phyloP scores from a whole-genome alignment of 53 echinoderm and acorn worm genomes.

The Echinometra lucunter region DNA sequence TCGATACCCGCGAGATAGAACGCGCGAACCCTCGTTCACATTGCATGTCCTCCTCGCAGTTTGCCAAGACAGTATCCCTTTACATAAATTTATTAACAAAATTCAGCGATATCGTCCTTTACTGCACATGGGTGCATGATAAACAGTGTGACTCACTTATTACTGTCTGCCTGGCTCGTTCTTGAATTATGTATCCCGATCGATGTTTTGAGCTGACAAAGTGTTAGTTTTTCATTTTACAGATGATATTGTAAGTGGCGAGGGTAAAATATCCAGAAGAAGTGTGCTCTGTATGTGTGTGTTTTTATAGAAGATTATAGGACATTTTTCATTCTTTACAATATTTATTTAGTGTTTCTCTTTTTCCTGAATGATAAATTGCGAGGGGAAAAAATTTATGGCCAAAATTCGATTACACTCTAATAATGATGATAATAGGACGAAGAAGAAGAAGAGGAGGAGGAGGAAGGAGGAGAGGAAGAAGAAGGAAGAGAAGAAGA shows the following conservation, averaged over 20 bases:
- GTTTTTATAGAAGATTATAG: too few relatives aligned
- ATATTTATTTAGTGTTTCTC: too few relatives aligned
- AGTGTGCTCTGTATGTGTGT: background rate
- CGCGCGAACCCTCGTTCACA: background rate
- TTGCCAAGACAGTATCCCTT: background rate
- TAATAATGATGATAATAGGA: too few relatives aligned
- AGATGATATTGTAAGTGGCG: background rate
- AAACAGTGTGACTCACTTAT: background rate
- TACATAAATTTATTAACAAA: background rate
- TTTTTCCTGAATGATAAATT: too few relatives aligned
- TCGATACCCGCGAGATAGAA: background rate
- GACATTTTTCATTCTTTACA: too few relatives aligned
- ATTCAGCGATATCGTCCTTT: constrained; percentile 12
- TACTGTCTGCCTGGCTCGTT: background rate
- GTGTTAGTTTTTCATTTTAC: background rate
- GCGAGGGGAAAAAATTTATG: too few relatives aligned
- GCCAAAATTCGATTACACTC: too few relatives aligned
- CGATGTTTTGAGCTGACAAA: background rate
- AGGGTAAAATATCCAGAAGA: background rate
- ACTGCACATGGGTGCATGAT: background rate
- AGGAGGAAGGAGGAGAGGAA: too few relatives aligned
- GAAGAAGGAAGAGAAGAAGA: too few relatives aligned
- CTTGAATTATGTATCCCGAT: background rate
- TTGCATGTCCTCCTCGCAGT: background rate
- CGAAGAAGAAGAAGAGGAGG: too few relatives aligned